These are phyloP conservation scores for Chromobotia macracanthus DNA, from an alignment of 2,797 vertebrate genomes.

Conservation along the genomic window DNA sequence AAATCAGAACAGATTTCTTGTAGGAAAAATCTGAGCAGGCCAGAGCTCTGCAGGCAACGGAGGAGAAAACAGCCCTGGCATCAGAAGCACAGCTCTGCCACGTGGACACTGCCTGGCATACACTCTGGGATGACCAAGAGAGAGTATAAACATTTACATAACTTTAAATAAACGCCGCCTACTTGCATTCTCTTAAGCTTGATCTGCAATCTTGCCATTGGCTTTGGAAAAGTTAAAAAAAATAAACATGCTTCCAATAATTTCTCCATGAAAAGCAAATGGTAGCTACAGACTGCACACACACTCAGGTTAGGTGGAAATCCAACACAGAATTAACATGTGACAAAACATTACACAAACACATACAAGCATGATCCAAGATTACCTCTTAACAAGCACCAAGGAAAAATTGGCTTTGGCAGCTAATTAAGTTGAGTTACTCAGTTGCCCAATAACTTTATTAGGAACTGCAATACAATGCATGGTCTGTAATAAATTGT, in stretches of 20 bases:
- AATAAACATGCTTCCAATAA: neutral
- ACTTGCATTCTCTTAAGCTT: slow-evolving; percentile 8
- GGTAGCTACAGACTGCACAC: neutral
- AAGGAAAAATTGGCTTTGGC: neutral
- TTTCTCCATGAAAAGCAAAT: neutral
- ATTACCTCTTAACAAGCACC: neutral
- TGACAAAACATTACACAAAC: neutral
- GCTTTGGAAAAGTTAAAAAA: neutral
- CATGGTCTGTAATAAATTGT: neutral
- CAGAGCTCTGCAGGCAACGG: neutral
- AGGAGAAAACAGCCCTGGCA: neutral
- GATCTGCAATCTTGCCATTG: neutral
- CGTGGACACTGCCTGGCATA: slow-evolving; percentile 11
- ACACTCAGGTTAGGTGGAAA: neutral
- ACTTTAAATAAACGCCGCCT: slow-evolving; percentile 11
- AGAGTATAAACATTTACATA: slow-evolving; percentile 25
- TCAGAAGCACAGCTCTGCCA: slow-evolving; percentile 7
- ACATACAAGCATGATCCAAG: neutral
- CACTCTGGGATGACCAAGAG: neutral
- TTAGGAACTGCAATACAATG: neutral
- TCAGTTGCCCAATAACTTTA: neutral
- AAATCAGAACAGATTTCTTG: neutral
- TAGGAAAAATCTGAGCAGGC: too few species aligned
- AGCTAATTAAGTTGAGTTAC: neutral
- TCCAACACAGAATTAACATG: neutral